Evolutionary conservation across 2,888 invertebrate species (phyloP).

Genomic region (Mongoloraphidia duomilia): DNA sequence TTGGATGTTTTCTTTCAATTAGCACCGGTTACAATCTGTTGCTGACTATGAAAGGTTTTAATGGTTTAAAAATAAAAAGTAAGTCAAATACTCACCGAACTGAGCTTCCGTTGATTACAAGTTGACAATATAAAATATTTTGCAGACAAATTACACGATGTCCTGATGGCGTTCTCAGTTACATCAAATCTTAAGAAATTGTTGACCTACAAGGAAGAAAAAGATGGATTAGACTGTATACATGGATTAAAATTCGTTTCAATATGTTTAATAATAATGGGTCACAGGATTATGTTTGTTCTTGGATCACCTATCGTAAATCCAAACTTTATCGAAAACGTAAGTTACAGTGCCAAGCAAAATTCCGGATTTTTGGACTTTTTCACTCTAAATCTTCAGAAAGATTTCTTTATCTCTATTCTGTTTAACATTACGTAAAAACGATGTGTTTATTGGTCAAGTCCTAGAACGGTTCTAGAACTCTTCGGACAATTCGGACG

Average conservation of each 20-base stretch:
- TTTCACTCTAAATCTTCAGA: too few relatives aligned
- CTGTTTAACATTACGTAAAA: too few relatives aligned
- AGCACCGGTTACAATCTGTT: slow-evolving; percentile 8
- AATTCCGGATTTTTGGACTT: neutral
- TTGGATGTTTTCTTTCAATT: neutral
- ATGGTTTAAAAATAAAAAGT: neutral
- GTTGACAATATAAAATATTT: slow-evolving; percentile 1
- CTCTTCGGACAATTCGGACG: too few relatives aligned
- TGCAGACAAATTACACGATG: slow-evolving; percentile 18
- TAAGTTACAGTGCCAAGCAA: slow-evolving; percentile 11
- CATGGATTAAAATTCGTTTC: slow-evolving; percentile 23
- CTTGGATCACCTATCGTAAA: slow-evolving; percentile 22
- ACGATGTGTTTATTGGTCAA: too few relatives aligned
- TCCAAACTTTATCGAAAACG: slow-evolving; percentile 21
- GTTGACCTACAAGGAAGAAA: slow-evolving; percentile 13
- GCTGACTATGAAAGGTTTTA: slow-evolving; percentile 4
- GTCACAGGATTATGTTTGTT: slow-evolving; percentile 23
- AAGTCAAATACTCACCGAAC: neutral
- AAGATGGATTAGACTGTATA: slow-evolving; percentile 21
- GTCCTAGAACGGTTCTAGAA: too few relatives aligned
- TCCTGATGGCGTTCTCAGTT: slow-evolving; percentile 20
- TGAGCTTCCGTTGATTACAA: neutral
- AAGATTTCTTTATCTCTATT: too few relatives aligned
- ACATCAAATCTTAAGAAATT: slow-evolving; percentile 20
- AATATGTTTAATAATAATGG: slow-evolving; percentile 22